Base-by-base conservation (phyloP, 2,797 vertebrate genomes). In the Neoniphon sammara region DNA sequence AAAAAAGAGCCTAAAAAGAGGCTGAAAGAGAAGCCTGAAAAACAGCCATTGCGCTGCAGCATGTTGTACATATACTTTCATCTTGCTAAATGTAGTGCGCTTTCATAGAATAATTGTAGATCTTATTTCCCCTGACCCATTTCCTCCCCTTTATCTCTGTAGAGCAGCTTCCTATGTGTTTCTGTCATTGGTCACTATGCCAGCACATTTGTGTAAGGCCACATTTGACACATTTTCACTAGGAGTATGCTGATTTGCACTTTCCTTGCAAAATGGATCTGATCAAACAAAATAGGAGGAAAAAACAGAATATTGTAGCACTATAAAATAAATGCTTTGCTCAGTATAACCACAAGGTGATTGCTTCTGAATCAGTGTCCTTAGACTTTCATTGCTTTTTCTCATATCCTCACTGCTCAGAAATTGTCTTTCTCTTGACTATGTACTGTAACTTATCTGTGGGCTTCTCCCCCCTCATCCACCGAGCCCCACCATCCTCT, bases 1-100 rank as follows among this genome's bases (percentile, higher is more conserved):
- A 42, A 79, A 72, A 86, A 72, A 86, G 80, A 81, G 61, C 64
- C 66, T 25, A 14, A 55, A 70, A 79, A 60, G 64, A 36, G 18
- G 15, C 44, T 12, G 34, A 77, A 79, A 85, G 57, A 74, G 78
- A 64, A 66, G 66, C 56, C 68, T 44, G 66, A 82, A 73, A 71
- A 59, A 73, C 50, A 75, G 39, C 34, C 47, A 49, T 70, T 80
- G 68, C 76, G 70, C 62, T 58, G 73, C 72, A 67, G 69, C 56
- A 65, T 50, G 36, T 50, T 36, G 59, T 49, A 63, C 53, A 67
- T 46, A 72, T 68, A 71, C 56, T 49, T 78, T 79, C 59, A 80
- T 82, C 59, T 81, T 70, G 70, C 59, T 47, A 7, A 55, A 72
- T 66, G 42, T 67, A 54, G 74, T 58, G 74, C 27, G 7, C 66